Base-by-base conservation (phyloP, 2,888 invertebrate genomes). In the Boloria selene region DNA sequence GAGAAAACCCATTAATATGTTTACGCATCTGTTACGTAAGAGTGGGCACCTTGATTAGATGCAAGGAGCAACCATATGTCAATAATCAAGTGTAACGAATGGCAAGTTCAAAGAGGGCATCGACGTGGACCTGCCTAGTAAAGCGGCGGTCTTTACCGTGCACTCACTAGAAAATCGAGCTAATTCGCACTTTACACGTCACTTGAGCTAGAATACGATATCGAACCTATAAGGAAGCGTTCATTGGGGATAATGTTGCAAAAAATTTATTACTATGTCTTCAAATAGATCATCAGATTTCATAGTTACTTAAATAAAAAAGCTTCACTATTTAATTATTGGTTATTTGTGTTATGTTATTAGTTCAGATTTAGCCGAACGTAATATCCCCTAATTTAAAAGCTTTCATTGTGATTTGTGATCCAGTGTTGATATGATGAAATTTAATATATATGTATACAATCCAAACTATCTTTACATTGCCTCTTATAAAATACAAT, bases 31-130 rank as follows among this genome's bases (percentile, higher is more conserved):
- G 56, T 87, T 87, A 83, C 81, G 79, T 83, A 86, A 87, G 73
- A 72, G 73, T 67, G 68, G 59, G 54, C 66, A 70, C 55, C 72
- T 73, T 67, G 72, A 72, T 74, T 69, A 73, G 74, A 72, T 75
- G 58, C 58, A 68, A 73, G 50, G 77, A 67, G 69, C 71, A 72
- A 79, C 80, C 85, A 83, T 83, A 81, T 84, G 85, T 85, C 85
- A 85, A 86, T 87, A 85, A 87, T 88, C 85, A 87, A 84, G 87
- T 87, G 86, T 84, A 90, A 82, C 83, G 76, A 84, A 87, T 87
- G 89, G 88, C 90, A 90, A 90, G 90, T 88, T 89, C 88, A 86
- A 76, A 79, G 82, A 78, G 88, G 84, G 81, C 85, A 83, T 82
- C 82, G 86, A 82, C 87, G 79, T 81, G 79, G 74, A 73, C 65